phyloP scores from a whole-genome alignment of 1,140 invertebrate species.

The Brachystomella parvula region DNA sequence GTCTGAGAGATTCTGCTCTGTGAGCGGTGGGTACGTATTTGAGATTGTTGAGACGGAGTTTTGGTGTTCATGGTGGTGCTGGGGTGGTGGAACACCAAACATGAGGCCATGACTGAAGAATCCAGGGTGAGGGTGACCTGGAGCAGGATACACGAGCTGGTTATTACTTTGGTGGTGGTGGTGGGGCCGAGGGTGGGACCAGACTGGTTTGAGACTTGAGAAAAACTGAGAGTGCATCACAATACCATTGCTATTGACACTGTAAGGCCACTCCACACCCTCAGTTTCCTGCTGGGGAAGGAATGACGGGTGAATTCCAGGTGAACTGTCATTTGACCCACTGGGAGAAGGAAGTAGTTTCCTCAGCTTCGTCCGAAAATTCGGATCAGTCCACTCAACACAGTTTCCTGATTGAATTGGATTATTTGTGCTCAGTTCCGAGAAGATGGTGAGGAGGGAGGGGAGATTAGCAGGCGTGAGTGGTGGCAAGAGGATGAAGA shows the following conservation, averaged over 20 bases:
- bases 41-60: conserved; percentile 16
- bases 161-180: neutral
- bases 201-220: neutral
- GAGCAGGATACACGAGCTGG: neutral
- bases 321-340: neutral
- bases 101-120: neutral
- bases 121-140: neutral
- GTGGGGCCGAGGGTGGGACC: neutral
- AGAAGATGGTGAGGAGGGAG: neutral
- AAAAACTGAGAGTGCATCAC: neutral
- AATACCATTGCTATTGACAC: neutral
- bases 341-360: conserved; percentile 17
- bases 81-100: neutral
- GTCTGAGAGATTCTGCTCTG: conserved; percentile 25
- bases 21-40: conserved; percentile 21
- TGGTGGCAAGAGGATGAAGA: conserved; percentile 30
- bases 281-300: conserved; percentile 3
- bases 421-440: neutral
- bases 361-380: conserved; percentile 29
- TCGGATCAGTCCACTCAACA: conserved; percentile 23
- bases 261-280: neutral
- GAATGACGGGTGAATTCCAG: conserved; percentile 10
- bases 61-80: conserved; percentile 4
- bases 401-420: neutral
- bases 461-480: conserved; percentile 16